Evolutionary conservation across 2,797 vertebrate species (phyloP), one percentile per base, ranked within the genome.

Genomic region (Austrolebias charrua): DNA sequence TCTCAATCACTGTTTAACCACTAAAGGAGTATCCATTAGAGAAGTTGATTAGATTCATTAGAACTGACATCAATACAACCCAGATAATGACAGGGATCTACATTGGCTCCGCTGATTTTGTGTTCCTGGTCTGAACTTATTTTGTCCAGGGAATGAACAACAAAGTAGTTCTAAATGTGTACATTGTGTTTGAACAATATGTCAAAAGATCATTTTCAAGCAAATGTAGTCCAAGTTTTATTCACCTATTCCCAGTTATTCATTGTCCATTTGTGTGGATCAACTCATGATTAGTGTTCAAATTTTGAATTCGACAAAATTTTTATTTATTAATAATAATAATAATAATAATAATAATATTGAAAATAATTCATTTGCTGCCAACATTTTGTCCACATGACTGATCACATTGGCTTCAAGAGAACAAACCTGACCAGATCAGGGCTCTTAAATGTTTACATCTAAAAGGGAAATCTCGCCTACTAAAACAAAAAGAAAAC

Each of bases 41-140:
- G 54, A 58, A 40, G 44, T 59, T 74, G 57, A 81, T 63, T 79
- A 49, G 46, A 80, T 84, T 75, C 55, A 73, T 73, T 79, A 31
- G 61, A 56, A 55, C 45, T 0, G 24, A 62, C 60, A 71, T 82
- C 85, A 59, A 80, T 81, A 75, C 63, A 42, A 60, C 6, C 10
- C 38, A 16, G 42, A 55, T 46, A 47, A 61, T 13, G 35, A 63
- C 2, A 19, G 45, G 18, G 12, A 14, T 2, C 29, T 18, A 28
- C 50, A 55, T 56, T 35, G 42, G 40, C 10, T 57, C 60, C 35
- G 47, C 19, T 15, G 19, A 67, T 62, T 66, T 66, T 43, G 68
- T 65, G 24, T 58, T 33, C 13, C 24, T 52, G 4, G 6, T 38
- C 8, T 60, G 52, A 42, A 60, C 28, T 55, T 28, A 5, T 42